phyloP scores from a whole-genome alignment of 2,888 invertebrate genomes.

The Halocaridina rubra region DNA sequence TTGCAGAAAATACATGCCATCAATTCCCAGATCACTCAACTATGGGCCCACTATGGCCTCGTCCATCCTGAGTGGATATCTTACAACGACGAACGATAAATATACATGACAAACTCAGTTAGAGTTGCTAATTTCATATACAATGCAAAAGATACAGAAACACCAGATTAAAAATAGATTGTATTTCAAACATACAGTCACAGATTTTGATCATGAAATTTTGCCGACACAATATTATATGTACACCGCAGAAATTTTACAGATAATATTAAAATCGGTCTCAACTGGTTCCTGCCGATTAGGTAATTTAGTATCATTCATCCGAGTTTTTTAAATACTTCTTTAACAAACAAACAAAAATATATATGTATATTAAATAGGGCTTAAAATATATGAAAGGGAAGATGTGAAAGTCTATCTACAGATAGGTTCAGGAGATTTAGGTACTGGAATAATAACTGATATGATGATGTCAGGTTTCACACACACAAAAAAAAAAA shows the following conservation, averaged over 20 bases:
- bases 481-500: neutral
- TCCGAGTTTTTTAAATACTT: slow-evolving; percentile 16
- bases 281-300: slow-evolving; percentile 43
- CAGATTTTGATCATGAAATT: neutral
- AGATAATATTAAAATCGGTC: neutral
- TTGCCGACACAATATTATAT: neutral
- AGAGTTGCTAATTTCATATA: too few relatives aligned
- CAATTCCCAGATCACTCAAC: too few relatives aligned
- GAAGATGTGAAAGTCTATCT: slow-evolving; percentile 12
- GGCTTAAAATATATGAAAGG: neutral
- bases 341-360: slow-evolving; percentile 19
- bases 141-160: too few relatives aligned
- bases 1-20: too few relatives aligned
- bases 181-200: slow-evolving; percentile 31
- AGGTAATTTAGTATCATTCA: neutral
- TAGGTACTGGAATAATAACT: neutral
- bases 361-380: neutral
- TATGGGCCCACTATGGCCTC: too few relatives aligned
- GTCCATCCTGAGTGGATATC: too few relatives aligned
- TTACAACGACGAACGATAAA: too few relatives aligned
- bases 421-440: neutral
- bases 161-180: slow-evolving; percentile 24
- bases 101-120: too few relatives aligned
- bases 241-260: slow-evolving; percentile 18
- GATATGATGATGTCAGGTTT: too few relatives aligned